Base-by-base conservation (phyloP, 1,140 invertebrate genomes). In the Macrobrachium nipponense region DNA sequence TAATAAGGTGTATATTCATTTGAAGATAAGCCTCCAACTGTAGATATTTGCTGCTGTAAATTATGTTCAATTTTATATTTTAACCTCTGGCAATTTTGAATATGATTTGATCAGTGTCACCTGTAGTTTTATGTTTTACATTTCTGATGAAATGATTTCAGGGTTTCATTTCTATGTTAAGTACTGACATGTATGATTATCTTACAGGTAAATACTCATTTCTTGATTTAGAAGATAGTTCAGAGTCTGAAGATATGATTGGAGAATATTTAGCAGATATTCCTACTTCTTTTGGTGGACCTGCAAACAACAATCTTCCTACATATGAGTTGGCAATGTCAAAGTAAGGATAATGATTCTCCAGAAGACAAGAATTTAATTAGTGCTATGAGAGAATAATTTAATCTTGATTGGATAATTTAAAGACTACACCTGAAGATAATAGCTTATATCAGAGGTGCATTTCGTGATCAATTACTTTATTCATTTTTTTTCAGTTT, bases 201-300 rank as follows among this genome's bases (percentile, higher is more conserved):
- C 14, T 81, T 62, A 0, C 68, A 88, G 87, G 87, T 23, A 84
- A 88, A 44, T 84, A 84, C 17, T 73, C 81, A n/a, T 88, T 80
- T 51, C 68, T 88, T 10, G 87, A 88, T 27, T 78, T 82, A 8
- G 87, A 88, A 58, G 87, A 88, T 27, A 88, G 87, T 43, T 84
- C 82, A 36, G 81, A 80, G 70, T 85, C 82, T 81, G 82, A 88
- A 51, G 87, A 88, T 78, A 88, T 88, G 78, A 88, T 88, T 17
- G 79, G 85, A 59, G 87, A 88, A 72, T 84, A 80, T 62, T 70
- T 88, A 5, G 81, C 82, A 59, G 87, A 85, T 18, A 84, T 88
- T 68, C 70, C 75, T 17, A 68, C 84, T 23, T 80, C 58, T 18
- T 72, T 86, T 23, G 64, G 44, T 23, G 66, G 58, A 17, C 36